phyloP scores from a whole-genome alignment of 1,140 invertebrate genomes.

The Lepidurus couesii region DNA sequence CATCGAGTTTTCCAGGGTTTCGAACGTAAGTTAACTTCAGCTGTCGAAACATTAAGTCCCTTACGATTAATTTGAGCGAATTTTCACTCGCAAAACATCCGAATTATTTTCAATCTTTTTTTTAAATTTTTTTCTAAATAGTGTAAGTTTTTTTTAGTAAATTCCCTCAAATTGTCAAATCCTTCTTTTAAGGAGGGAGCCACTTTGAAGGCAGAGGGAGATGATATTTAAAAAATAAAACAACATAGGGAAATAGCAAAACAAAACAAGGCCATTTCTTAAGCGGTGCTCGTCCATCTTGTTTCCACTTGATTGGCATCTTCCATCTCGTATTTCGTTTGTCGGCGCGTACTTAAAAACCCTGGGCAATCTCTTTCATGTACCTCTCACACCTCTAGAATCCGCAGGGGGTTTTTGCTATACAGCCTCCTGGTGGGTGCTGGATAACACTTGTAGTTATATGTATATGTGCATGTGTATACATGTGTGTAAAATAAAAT shows the following conservation, averaged over 20 bases:
- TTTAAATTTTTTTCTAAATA: neutral
- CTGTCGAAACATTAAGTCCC: neutral
- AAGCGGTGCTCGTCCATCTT: slow-evolving; percentile 1
- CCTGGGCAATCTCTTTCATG: neutral
- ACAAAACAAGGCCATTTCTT: neutral
- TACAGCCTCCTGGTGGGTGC: slow-evolving; percentile 2
- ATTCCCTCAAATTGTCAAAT: no score
- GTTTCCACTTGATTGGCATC: slow-evolving; percentile 9
- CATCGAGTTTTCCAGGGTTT: neutral
- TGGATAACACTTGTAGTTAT: neutral
- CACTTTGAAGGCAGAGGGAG: neutral
- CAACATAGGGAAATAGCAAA: neutral
- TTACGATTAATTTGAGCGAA: neutral
- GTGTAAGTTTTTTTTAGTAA: no score
- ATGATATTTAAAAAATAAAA: neutral
- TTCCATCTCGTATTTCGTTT: slow-evolving; percentile 19
- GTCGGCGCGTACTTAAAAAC: slow-evolving; percentile 12
- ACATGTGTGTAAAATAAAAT: no score
- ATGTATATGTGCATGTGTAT: no score
- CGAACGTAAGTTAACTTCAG: slow-evolving; percentile 1
- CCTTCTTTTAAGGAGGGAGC: no score
- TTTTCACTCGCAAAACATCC: neutral
- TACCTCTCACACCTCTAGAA: slow-evolving; percentile 1
- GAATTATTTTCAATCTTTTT: neutral
- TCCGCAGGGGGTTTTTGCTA: neutral